Evolutionary conservation across 2,797 vertebrate genomes (phyloP).

Genomic region (Enteromius argenteus): DNA sequence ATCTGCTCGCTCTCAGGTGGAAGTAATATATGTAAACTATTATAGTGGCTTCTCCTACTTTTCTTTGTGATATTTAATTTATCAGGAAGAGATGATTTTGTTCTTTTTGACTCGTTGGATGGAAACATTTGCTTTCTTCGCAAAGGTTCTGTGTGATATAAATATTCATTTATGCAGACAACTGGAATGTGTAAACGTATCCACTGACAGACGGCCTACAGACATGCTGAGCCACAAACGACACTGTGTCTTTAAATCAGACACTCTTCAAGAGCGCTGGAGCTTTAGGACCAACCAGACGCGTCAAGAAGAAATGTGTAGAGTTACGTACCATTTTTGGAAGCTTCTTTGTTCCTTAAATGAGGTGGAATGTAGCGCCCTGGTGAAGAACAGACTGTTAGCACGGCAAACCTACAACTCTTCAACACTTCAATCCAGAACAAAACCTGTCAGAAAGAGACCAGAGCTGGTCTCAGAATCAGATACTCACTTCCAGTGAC

Average conservation of each 20-base stretch:
- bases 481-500: conserved; percentile 89
- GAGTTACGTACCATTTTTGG: conserved; percentile 88
- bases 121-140: not conserved
- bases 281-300: not conserved
- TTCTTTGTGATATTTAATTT: not conserved
- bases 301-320: not conserved
- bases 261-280: not conserved
- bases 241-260: not conserved
- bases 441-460: not conserved
- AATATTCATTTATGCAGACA: too few species aligned
- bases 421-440: not conserved
- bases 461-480: not conserved
- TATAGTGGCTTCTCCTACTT: not conserved
- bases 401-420: not conserved
- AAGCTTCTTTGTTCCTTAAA: conserved; percentile 94
- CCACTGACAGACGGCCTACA: not conserved
- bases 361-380: conserved; percentile 99
- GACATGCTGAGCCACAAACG: not conserved
- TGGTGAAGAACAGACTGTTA: conserved; percentile 67
- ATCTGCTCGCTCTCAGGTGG: too few species aligned
- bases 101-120: too few species aligned
- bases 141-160: not conserved
- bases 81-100: not conserved
- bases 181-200: not conserved
- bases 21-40: not conserved